Conservation (phyloP, 2,888 invertebrate species). For the Drosophila histrio region DNA sequence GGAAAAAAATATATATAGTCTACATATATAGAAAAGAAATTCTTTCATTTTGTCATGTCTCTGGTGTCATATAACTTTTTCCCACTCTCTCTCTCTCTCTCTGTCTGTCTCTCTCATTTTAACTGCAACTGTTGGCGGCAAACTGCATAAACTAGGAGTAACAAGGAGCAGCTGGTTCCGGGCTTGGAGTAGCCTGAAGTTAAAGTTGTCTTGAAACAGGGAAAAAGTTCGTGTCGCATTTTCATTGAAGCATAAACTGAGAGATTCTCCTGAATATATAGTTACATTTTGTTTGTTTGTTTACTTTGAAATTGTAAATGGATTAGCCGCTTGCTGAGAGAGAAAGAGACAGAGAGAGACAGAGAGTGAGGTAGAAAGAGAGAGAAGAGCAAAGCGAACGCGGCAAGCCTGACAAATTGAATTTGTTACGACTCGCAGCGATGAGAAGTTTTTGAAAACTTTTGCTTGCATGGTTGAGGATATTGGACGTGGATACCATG, state of each 20-base stretch:
- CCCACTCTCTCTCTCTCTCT: background rate
- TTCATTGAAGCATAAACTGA: constrained; percentile 58
- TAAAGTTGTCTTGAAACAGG: constrained; percentile 2
- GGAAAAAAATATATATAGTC: constrained; percentile 6
- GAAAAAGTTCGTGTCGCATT: constrained; percentile 57
- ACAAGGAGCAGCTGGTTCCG: constrained; percentile 23
- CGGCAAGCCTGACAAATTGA: constrained; percentile 76
- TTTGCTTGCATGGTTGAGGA: constrained; percentile 72
- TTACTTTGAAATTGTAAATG: constrained; percentile 77
- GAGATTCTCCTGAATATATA: constrained; percentile 32
- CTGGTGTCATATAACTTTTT: constrained; percentile 21
- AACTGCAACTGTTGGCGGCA: constrained; percentile 1
- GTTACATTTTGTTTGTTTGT: constrained; percentile 70
- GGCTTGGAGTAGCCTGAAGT: background rate
- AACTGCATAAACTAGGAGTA: constrained; percentile 28
- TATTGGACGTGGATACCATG: constrained; percentile 61
- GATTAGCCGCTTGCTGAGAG: constrained; percentile 60
- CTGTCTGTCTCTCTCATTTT: background rate
- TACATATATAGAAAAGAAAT: constrained; percentile 19
- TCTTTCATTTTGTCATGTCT: constrained; percentile 28
- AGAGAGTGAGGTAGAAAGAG: background rate
- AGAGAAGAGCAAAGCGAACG: constrained; percentile 11
- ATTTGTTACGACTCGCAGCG: constrained; percentile 71
- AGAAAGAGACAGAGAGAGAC: background rate
- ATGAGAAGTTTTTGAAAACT: constrained; percentile 71